phyloP scores from a whole-genome alignment of 2,888 invertebrate species.

The Barypeithes pellucidus region DNA sequence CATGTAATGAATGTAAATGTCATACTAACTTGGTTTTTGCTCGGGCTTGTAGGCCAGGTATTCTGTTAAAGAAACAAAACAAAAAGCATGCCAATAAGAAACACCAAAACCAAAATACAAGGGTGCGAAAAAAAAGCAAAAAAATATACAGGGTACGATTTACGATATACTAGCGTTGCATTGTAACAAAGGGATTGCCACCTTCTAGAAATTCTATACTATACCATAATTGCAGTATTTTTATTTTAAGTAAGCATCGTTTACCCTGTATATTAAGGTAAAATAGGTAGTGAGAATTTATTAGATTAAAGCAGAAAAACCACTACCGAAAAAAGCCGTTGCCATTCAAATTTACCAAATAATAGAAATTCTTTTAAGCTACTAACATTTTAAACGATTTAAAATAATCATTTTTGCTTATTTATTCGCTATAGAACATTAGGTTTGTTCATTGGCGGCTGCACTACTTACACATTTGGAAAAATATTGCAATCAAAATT shows the following conservation, averaged over 20 bases:
- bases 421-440: too few species aligned
- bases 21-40: constrained; percentile 66
- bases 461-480: too few species aligned
- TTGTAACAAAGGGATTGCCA: not conserved
- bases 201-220: too few species aligned
- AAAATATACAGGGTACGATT: constrained; percentile 35
- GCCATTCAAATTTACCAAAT: not conserved
- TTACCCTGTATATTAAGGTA: not conserved
- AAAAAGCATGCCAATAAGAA: constrained; percentile 57
- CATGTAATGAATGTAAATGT: constrained; percentile 29
- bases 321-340: not conserved
- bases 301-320: not conserved
- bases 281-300: not conserved
- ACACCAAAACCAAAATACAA: constrained; percentile 50
- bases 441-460: too few species aligned
- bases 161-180: not conserved
- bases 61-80: constrained; percentile 68
- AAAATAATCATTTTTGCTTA: too few species aligned
- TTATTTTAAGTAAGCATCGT: not conserved
- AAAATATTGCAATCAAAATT: too few species aligned
- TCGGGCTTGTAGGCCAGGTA: constrained; percentile 65
- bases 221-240: too few species aligned
- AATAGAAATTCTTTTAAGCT: too few species aligned
- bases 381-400: too few species aligned
- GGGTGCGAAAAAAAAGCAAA: constrained; percentile 34